A percentile compares a stretch with the other conserved stretches of the same genome.
Evolutionary conservation across 2,797 vertebrate species (phyloP).

Genomic region (Danio albolineatus): DNA sequence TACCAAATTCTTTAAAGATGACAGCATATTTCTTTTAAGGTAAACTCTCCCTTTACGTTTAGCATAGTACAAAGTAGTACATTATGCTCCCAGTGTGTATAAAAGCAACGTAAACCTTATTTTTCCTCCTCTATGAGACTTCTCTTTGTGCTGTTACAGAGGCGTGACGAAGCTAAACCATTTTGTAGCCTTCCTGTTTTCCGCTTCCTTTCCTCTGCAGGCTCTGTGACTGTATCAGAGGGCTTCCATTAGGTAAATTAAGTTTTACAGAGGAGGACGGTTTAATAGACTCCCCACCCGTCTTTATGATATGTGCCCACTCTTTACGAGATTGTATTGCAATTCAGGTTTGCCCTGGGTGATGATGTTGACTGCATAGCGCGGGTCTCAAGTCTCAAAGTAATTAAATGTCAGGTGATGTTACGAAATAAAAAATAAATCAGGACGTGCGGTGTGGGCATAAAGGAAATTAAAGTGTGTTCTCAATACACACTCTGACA

Average conservation of each 20-base stretch:
- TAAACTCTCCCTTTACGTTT: background rate
- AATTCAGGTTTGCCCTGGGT: slow-evolving; percentile 45
- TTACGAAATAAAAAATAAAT: slow-evolving; percentile 54
- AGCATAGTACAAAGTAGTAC: background rate
- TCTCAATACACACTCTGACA: slow-evolving; percentile 19
- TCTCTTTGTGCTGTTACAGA: background rate
- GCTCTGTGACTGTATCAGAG: slow-evolving; percentile 4
- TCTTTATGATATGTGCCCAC: slow-evolving; percentile 66
- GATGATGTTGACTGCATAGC: slow-evolving; percentile 38
- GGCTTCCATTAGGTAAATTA: slow-evolving; percentile 71
- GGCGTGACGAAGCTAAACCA: slow-evolving; percentile 5
- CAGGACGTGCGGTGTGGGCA: background rate
- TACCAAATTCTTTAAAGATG: background rate
- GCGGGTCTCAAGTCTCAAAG: slow-evolving; percentile 28
- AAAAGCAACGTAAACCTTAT: slow-evolving; percentile 4
- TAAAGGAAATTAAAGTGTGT: slow-evolving; percentile 25
- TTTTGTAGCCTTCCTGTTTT: background rate
- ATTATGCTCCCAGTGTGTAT: background rate
- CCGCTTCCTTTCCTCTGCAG: background rate
- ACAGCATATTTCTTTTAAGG: background rate
- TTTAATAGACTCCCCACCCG: slow-evolving; percentile 71
- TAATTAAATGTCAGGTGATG: slow-evolving; percentile 61
- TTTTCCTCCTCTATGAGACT: background rate
- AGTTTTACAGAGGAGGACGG: slow-evolving; percentile 64
- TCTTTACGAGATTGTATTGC: slow-evolving; percentile 61